Conservation (phyloP, 1,140 invertebrate genomes). For the Drosophila gunungcola region DNA sequence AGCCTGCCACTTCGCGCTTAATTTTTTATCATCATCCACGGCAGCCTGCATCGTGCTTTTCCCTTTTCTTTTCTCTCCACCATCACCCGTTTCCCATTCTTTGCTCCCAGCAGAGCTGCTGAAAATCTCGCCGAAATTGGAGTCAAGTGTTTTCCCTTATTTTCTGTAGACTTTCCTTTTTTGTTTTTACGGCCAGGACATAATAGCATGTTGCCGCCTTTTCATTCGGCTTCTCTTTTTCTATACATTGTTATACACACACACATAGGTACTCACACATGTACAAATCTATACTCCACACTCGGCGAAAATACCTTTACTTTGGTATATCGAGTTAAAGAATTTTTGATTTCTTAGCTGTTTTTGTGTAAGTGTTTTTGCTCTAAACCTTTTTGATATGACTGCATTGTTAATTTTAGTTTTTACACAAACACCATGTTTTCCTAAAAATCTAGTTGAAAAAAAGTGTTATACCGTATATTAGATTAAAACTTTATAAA, state of each 20-base stretch:
- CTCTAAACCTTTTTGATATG: too few species aligned
- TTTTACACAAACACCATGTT: too few species aligned
- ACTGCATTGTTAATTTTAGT: too few species aligned
- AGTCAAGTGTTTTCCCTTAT: constrained; percentile 57
- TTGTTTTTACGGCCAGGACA: constrained; percentile 42
- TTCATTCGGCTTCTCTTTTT: constrained; percentile 6
- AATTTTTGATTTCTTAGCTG: too few species aligned
- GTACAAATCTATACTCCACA: constrained; percentile 3
- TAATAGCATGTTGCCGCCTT: constrained; percentile 35
- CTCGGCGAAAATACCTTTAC: not conserved
- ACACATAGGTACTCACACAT: not conserved
- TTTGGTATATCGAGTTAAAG: not conserved
- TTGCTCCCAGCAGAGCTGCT: constrained; percentile 12
- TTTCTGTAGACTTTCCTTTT: constrained; percentile 23
- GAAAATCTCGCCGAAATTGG: constrained; percentile 52
- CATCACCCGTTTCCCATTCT: not conserved
- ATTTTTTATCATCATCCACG: constrained; percentile 31
- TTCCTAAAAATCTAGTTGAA: too few species aligned
- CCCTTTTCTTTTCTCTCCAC: not conserved
- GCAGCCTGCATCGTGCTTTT: constrained; percentile 22
- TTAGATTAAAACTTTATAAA: too few species aligned
- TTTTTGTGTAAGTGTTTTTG: too few species aligned
- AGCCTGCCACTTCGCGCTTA: constrained; percentile 26
- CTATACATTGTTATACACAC: not conserved
- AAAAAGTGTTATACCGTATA: too few species aligned